Conservation (phyloP, 92 coral and sea anemone species). For the Actinernus sp. region DNA sequence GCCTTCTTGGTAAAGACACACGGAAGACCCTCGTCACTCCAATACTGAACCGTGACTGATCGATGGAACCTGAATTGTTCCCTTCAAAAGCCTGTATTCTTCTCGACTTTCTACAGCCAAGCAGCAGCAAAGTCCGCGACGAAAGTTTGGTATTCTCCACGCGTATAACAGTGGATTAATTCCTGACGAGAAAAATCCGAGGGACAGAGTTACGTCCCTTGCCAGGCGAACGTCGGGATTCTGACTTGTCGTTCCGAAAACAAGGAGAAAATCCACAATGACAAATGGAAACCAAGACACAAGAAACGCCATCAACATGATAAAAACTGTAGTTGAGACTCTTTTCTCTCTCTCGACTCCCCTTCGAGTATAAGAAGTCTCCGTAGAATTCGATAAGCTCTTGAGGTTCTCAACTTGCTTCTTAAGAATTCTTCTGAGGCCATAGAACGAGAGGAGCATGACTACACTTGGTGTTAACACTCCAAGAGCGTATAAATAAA, state of each 20-base stretch:
- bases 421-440: slow-evolving; percentile 56
- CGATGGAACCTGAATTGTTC: neutral
- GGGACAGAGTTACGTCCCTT: slow-evolving; percentile 67
- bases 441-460: slow-evolving; percentile 67
- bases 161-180: slow-evolving; percentile 74
- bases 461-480: slow-evolving; percentile 60
- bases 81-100: neutral
- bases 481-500: slow-evolving; percentile 72
- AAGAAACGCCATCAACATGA: slow-evolving; percentile 68
- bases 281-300: slow-evolving; percentile 82
- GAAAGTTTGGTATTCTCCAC: slow-evolving; percentile 77
- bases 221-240: slow-evolving; percentile 61
- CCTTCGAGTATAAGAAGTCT: slow-evolving; percentile 38
- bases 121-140: slow-evolving; percentile 41
- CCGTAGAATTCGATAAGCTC: slow-evolving; percentile 20
- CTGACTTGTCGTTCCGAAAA: slow-evolving; percentile 66
- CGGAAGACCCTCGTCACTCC: neutral
- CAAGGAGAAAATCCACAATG: slow-evolving; percentile 69
- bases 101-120: slow-evolving; percentile 8
- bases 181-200: slow-evolving; percentile 79
- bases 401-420: slow-evolving; percentile 46
- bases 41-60: neutral
- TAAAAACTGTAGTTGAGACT: slow-evolving; percentile 65
- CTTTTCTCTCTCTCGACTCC: slow-evolving; percentile 64
- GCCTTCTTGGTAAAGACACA: too few relatives aligned